Evolutionary conservation across 2,888 invertebrate genomes (phyloP), one percentile per base, ranked within the genome.

Genomic region (Eumerus sabulonum): DNA sequence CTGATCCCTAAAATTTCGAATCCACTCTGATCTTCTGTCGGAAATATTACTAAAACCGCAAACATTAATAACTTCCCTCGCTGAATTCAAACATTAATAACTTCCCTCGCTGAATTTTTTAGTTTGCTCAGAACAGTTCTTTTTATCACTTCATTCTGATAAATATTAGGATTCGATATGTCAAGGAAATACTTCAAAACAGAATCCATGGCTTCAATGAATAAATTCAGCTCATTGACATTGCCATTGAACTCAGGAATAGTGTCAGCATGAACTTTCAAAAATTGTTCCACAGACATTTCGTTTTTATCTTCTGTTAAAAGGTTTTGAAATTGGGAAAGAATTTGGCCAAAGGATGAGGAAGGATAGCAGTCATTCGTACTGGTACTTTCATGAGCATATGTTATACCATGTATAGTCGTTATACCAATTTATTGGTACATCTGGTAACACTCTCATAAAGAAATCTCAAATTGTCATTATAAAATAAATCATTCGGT

Each of bases 71-170:
- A 27, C 27, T 27, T 27, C 27, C 7, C 27, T 27, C 3, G 3
- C 27, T 27, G 27, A 27, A 27, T 4, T 7, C 27, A 4, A 27
- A 27, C 7, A 27, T 27, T 27, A 27, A 27, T 27, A 27, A 27
- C 27, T 27, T 27, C 27, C 7, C 27, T 27, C 3, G 3, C 27
- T 27, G 27, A 27, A 27, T 4, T 7, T 27, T 27, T 27, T 5
- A 68, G 16, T 68, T 68, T 68, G 17, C 59, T 68, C 5, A 67
- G 19, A 9, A 68, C 18, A 17, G 67, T 68, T 42, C 44, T 50
- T 12, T 36, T 14, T 56, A 27, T 68, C 14, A 68, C 51, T 14
- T 47, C 59, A 17, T 68, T 68, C 35, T 57, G 50, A 48, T 56
- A 67, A 19, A 56, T 67, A 13, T 14, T 7, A 16, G 12, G 11